Evolutionary conservation across 2,113 vertebrate genomes (phyloP).

Genomic region (Lophius piscatorius): DNA sequence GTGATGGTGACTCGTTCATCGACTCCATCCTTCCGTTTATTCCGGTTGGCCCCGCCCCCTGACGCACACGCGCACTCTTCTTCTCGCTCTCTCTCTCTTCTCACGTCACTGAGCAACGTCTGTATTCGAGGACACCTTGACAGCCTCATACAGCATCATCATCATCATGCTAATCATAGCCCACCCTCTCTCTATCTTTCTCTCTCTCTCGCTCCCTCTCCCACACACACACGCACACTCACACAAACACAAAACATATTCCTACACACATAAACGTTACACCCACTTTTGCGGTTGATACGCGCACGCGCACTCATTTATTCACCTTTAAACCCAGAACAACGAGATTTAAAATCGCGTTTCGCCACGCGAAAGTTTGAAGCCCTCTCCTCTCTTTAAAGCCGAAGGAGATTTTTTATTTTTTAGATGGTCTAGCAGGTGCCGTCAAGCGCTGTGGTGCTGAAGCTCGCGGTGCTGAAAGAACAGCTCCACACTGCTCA

Average conservation of each 20-base stretch:
- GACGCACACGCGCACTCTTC: conserved; percentile 43
- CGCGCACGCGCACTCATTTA: conserved; percentile 26
- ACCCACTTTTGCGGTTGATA: no score
- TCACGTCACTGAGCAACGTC: conserved; percentile 75
- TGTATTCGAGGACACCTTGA: conserved; percentile 82
- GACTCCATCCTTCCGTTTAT: conserved; percentile 53
- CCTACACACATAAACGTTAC: no score
- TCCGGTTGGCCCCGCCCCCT: conserved; percentile 33
- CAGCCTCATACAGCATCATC: conserved; percentile 74
- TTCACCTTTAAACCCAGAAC: conserved; percentile 29
- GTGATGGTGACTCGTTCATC: conserved; percentile 69
- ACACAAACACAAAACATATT: not conserved
- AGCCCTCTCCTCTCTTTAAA: conserved; percentile 34
- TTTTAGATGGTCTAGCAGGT: conserved; percentile 29
- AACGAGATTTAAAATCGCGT: conserved; percentile 49
- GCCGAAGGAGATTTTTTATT: conserved; percentile 27
- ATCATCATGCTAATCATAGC: conserved; percentile 59
- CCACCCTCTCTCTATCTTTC: conserved; percentile 24
- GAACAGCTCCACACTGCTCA: conserved; percentile 78
- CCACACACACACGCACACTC: not conserved
- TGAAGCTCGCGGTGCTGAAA: conserved; percentile 80
- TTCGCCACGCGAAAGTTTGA: conserved; percentile 43
- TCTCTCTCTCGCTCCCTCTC: not conserved
- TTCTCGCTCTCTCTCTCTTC: conserved; percentile 44
- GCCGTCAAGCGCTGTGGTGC: conserved; percentile 65